Percentiles rank a stretch among this genome's conserved stretches.
phyloP scores from a whole-genome alignment of 2,113 vertebrate species.

The Hippoglossus stenolepis region DNA sequence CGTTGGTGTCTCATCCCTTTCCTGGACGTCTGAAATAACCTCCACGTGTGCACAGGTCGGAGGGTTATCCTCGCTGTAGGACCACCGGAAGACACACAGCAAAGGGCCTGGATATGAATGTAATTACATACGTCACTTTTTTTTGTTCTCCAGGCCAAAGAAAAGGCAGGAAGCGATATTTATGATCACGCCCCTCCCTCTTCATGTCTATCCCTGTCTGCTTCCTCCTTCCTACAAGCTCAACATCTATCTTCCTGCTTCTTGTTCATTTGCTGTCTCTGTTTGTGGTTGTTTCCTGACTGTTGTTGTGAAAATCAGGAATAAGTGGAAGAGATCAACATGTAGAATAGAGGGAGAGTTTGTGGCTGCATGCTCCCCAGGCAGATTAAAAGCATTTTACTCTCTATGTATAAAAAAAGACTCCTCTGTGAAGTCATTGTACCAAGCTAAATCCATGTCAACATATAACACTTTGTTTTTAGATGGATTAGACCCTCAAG shows the following conservation, averaged over 20 bases:
- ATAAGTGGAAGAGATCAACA: neutral
- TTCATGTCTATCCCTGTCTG: slow-evolving; percentile 43
- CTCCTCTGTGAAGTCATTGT: too few relatives aligned
- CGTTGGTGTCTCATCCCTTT: slow-evolving; percentile 68
- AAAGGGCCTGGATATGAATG: slow-evolving; percentile 22
- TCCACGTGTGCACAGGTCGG: slow-evolving; percentile 36
- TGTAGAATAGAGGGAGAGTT: too few relatives aligned
- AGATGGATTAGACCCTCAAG: too few relatives aligned
- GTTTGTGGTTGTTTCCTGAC: neutral
- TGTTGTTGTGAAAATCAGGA: neutral
- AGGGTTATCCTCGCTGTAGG: slow-evolving; percentile 49
- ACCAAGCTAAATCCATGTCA: too few relatives aligned
- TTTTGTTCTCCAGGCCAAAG: slow-evolving; percentile 42
- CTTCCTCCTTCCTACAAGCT: slow-evolving; percentile 16
- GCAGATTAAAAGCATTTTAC: neutral
- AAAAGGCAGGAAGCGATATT: slow-evolving; percentile 59
- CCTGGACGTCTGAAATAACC: slow-evolving; percentile 72
- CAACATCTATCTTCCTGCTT: slow-evolving; percentile 6
- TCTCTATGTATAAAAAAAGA: too few relatives aligned
- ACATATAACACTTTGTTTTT: too few relatives aligned
- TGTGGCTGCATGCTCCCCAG: neutral
- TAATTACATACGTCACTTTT: slow-evolving; percentile 18
- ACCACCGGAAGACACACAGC: slow-evolving; percentile 54
- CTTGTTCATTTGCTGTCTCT: slow-evolving; percentile 4
- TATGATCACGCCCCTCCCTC: slow-evolving; percentile 45